Conservation (phyloP, 2,888 invertebrate genomes). For the Trimorus sp. region DNA sequence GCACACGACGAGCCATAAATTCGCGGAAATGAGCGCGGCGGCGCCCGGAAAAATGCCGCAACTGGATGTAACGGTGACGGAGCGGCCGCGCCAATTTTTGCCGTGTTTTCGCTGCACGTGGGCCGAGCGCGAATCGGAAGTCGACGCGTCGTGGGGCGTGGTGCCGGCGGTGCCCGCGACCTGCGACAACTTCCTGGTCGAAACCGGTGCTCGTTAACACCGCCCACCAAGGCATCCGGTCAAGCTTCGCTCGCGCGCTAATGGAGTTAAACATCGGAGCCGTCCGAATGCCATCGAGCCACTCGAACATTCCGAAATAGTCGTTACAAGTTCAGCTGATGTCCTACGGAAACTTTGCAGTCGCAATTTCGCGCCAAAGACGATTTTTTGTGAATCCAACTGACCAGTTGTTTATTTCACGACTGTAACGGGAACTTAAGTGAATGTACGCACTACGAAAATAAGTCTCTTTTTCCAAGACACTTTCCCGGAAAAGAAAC, state of each 20-base stretch:
- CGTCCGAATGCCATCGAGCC: too few relatives aligned
- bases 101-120: conserved; percentile 59
- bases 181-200: conserved; percentile 71
- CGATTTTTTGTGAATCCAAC: too few relatives aligned
- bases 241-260: conserved; percentile 66
- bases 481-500: too few relatives aligned
- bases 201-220: conserved; percentile 71
- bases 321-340: not conserved
- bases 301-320: not conserved
- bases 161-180: conserved; percentile 71
- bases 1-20: conserved; percentile 56
- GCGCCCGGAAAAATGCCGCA: conserved; percentile 38
- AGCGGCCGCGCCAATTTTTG: conserved; percentile 45
- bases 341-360: too few relatives aligned
- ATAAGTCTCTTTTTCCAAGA: too few relatives aligned
- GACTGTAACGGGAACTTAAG: too few relatives aligned
- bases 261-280: conserved; percentile 34
- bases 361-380: too few relatives aligned
- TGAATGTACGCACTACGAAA: too few relatives aligned
- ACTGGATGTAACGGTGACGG: conserved; percentile 54
- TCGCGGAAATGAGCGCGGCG: conserved; percentile 46
- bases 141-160: conserved; percentile 53
- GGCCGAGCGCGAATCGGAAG: conserved; percentile 62
- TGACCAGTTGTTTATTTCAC: too few relatives aligned
- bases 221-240: conserved; percentile 68